Evolutionary conservation across 2,113 vertebrate species (phyloP), one percentile per base, ranked within the genome.

Genomic region (Epinephelus lanceolatus): DNA sequence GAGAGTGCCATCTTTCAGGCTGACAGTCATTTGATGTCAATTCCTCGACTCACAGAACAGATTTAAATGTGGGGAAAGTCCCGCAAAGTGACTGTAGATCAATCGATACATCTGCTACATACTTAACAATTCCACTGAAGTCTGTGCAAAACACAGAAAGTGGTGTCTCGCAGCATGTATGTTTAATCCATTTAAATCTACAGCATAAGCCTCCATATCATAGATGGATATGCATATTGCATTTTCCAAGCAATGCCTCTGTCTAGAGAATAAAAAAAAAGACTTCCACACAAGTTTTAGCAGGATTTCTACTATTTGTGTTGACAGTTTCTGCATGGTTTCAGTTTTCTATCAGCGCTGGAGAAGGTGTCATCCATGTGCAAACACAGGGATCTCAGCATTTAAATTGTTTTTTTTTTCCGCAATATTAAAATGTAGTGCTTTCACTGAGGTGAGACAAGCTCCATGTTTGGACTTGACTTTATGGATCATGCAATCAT

Each of bases 21-120:
- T 61, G 55, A 61, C 74, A 69, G 56, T 62, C 45, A 68, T 84
- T 68, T 73, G 19, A 73, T 61, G 55, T 33, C 55, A 73, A 25
- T 55, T 55, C 70, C 55, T 73, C 33, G 45, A 30, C 17, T 51
- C 23, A 55, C 13, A 19, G 19, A 67, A 51, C n/a, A 66, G 52
- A 56, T 62, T 78, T 78, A 27, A 55, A 67, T 61, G 55, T 63
- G 37, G 47, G 14, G 4, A 30, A 25, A 47, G 33, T 37, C 40
- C 51, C 1, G 1, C 21, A 53, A 55, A 42, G 47, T 68, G 23
- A 17, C 14, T 45, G 42, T 13, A 59, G 18, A 72, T 67, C 27
- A 72, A 61, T 14, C 19, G 59, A 27, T 49, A 14, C 7, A 14
- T 14, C 30, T 25, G 33, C 21, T 47, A 23, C 9, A 47, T 12